Percentiles rank a stretch among this genome's conserved stretches.
Evolutionary conservation across 1,140 invertebrate species (phyloP).

Genomic region (Drosophila oshimai): DNA sequence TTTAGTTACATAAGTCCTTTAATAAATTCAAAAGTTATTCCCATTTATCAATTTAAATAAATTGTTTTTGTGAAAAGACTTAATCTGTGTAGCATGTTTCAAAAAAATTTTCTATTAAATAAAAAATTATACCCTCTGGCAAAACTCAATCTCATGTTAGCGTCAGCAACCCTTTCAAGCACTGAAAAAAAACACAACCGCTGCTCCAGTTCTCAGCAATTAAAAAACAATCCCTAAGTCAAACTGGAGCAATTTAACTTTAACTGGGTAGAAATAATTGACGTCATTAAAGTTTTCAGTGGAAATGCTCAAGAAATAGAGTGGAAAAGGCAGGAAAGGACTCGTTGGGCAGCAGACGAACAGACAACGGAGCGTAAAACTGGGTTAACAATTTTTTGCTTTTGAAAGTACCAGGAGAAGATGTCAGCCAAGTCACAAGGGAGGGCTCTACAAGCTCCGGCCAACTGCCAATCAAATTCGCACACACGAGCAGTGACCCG

Average conservation of each 20-base stretch:
- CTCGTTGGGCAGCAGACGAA: neutral
- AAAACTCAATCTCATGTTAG: no score
- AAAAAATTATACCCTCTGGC: no score
- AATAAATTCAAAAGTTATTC: no score
- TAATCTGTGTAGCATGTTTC: no score
- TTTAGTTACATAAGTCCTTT: no score
- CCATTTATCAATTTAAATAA: no score
- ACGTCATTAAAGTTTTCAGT: conserved; percentile 35
- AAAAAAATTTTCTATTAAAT: no score
- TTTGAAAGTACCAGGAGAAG: conserved; percentile 10
- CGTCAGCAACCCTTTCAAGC: no score
- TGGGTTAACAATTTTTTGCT: conserved; percentile 32
- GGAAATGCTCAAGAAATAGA: conserved; percentile 20
- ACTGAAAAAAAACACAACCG: neutral
- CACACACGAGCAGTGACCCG: conserved; percentile 15
- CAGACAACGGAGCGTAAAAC: conserved; percentile 26
- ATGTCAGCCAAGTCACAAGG: conserved; percentile 12
- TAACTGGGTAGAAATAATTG: conserved; percentile 15
- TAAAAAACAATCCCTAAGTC: conserved; percentile 2
- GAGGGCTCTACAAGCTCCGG: neutral
- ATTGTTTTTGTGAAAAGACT: no score
- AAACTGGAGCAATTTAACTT: conserved; percentile 12
- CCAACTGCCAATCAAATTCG: conserved; percentile 33
- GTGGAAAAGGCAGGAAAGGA: conserved; percentile 8
- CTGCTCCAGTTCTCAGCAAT: conserved; percentile 27